A percentile compares a stretch with the other conserved stretches of the same genome.
These are phyloP conservation scores for Pterobdella sp. DNA, from an alignment of 2,888 invertebrate species.

Conservation along the genomic window DNA sequence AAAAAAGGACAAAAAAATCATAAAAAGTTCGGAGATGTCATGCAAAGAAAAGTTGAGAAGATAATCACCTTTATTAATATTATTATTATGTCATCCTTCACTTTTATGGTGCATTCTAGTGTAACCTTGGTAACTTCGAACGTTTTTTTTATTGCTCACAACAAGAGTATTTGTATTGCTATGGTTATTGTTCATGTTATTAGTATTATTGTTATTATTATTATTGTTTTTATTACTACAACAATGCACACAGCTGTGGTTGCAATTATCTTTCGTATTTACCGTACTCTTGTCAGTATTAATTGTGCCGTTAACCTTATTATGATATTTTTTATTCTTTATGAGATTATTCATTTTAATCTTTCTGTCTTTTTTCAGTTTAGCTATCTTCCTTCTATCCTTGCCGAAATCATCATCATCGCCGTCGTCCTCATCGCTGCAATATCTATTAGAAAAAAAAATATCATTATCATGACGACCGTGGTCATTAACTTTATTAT, in stretches of 20 bases:
- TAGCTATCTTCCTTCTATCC: not conserved
- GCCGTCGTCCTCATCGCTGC: conserved; percentile 8
- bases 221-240: conserved; percentile 1
- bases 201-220: too few species aligned
- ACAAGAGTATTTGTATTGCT: too few species aligned
- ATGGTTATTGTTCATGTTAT: too few species aligned
- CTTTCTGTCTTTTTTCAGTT: not conserved
- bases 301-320: not conserved
- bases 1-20: too few species aligned
- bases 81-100: too few species aligned
- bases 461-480: not conserved
- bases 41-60: too few species aligned
- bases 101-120: too few species aligned
- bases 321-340: not conserved
- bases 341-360: not conserved
- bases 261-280: not conserved
- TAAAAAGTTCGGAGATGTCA: too few species aligned
- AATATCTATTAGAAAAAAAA: not conserved
- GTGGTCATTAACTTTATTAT: not conserved
- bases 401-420: not conserved
- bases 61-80: too few species aligned
- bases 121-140: too few species aligned
- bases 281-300: not conserved
- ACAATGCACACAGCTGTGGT: not conserved
- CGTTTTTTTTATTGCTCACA: too few species aligned